These are phyloP conservation scores for Diaprepes abbreviatus DNA, from an alignment of 2,888 invertebrate genomes.

Conservation along the genomic window DNA sequence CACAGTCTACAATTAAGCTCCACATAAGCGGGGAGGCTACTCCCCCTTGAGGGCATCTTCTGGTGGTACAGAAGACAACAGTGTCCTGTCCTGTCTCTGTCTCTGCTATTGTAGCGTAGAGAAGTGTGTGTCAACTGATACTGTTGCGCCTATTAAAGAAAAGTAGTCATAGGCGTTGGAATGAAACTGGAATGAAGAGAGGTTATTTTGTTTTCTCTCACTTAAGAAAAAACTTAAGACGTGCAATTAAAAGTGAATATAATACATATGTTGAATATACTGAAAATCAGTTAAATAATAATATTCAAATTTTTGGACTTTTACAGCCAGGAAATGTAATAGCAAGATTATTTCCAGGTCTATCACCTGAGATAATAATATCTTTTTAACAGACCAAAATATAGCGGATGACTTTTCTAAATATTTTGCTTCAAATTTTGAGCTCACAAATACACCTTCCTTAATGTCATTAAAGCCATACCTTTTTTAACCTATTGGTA, in stretches of 20 bases:
- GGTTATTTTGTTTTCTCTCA: not conserved
- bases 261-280: not conserved
- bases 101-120: too few species aligned
- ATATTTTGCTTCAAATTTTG: not conserved
- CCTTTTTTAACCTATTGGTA: too few species aligned
- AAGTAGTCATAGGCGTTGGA: not conserved
- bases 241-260: not conserved
- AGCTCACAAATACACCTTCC: too few species aligned
- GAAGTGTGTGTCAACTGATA: too few species aligned
- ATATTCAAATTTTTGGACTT: not conserved
- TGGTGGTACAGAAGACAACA: too few species aligned
- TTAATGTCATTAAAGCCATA: too few species aligned
- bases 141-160: not conserved
- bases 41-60: too few species aligned
- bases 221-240: not conserved
- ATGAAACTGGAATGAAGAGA: not conserved
- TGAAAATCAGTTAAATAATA: not conserved
- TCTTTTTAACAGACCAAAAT: not conserved
- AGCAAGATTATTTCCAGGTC: not conserved
- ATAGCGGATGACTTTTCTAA: not conserved
- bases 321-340: not conserved
- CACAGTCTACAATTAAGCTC: too few species aligned
- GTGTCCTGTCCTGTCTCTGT: too few species aligned
- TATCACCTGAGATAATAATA: not conserved
- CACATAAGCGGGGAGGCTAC: too few species aligned